Conservation (phyloP, 2,888 invertebrate genomes). For the Mythimna loreyi region DNA sequence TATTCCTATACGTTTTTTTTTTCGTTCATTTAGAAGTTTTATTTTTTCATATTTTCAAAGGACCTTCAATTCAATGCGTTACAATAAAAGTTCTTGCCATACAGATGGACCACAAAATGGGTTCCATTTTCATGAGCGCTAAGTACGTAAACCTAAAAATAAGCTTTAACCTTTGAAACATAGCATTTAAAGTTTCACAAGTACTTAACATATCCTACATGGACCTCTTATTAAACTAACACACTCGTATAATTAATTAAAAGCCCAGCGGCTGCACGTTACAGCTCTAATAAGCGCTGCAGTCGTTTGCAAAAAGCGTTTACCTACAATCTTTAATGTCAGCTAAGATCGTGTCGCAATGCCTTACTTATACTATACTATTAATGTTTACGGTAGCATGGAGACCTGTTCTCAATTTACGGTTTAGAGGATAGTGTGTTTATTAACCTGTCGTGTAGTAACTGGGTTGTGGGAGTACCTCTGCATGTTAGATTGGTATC, state of each 20-base stretch:
- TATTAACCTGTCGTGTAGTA: slow-evolving; percentile 35
- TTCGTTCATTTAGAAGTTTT: too few relatives aligned
- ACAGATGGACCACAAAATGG: too few relatives aligned
- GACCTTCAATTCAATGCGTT: too few relatives aligned
- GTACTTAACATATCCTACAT: slow-evolving; percentile 2
- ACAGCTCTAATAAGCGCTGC: slow-evolving; percentile 36
- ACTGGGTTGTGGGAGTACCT: slow-evolving; percentile 12
- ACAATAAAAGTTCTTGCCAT: too few relatives aligned
- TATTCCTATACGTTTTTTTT: too few relatives aligned
- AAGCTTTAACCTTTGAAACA: background rate
- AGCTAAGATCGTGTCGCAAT: slow-evolving; percentile 43
- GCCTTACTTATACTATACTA: background rate
- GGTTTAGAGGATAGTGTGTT: slow-evolving; percentile 22
- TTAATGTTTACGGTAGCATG: slow-evolving; percentile 25
- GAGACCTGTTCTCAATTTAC: slow-evolving; percentile 26
- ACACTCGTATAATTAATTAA: too few relatives aligned
- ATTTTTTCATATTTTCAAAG: too few relatives aligned
- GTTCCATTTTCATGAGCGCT: too few relatives aligned
- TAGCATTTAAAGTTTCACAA: slow-evolving; percentile 16
- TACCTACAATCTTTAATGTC: slow-evolving; percentile 35
- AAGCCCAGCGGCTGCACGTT: slow-evolving; percentile 15
- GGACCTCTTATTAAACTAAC: slow-evolving; percentile 19
- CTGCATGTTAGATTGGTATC: background rate
- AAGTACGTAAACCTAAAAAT: too few relatives aligned
- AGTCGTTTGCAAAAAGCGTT: slow-evolving; percentile 33